Percentiles rank a stretch among this genome's conserved stretches.
These are phyloP conservation scores for Puma concolor DNA, from an alignment of 2,113 vertebrate genomes.

Conservation along the genomic window DNA sequence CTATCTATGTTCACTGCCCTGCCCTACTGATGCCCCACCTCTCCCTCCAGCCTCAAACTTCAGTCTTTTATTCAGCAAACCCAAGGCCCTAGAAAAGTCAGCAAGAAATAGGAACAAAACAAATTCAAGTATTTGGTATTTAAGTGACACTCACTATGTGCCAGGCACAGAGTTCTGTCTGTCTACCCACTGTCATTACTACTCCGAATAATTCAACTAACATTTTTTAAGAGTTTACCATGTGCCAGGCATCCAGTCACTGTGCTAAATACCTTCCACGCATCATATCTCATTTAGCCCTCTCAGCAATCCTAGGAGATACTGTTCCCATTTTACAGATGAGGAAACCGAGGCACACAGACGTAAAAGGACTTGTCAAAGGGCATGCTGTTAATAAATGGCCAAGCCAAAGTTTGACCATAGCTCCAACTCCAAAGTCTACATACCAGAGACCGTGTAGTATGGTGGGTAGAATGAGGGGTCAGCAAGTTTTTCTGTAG, in stretches of 20 bases:
- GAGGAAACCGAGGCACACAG: background rate
- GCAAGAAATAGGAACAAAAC: slow-evolving; percentile 10
- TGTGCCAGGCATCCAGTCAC: background rate
- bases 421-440: background rate
- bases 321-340: slow-evolving; percentile 13
- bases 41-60: background rate
- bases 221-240: background rate
- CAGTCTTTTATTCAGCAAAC: background rate
- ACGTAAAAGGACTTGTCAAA: background rate
- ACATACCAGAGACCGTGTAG: background rate
- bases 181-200: background rate
- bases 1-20: background rate
- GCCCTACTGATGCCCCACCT: background rate
- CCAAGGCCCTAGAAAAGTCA: background rate
- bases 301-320: background rate
- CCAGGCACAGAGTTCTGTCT: background rate
- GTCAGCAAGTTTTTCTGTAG: background rate
- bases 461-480: background rate
- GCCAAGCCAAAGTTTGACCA: slow-evolving; percentile 18
- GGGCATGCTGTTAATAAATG: background rate
- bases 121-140: background rate
- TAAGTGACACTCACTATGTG: background rate
- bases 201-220: slow-evolving; percentile 39
- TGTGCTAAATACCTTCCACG: background rate
- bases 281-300: background rate